phyloP scores from a whole-genome alignment of 2,113 vertebrate species.

The Chionodraco myersi region DNA sequence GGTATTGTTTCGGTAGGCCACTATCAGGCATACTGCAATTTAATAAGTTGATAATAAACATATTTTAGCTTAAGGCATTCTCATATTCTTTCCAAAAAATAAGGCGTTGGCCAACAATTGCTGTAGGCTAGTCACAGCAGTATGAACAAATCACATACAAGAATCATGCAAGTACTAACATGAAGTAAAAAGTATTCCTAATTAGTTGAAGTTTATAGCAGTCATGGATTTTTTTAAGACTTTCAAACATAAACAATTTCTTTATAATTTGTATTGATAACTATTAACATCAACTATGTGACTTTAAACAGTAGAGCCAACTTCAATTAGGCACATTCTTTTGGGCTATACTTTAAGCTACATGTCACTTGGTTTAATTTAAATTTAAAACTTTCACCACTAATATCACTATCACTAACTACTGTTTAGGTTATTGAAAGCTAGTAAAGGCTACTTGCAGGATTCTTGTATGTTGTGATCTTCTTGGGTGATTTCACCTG shows the following conservation, averaged over 20 bases:
- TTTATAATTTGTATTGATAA: no score
- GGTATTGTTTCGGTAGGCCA: background rate
- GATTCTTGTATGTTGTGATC: no score
- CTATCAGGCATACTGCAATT: background rate
- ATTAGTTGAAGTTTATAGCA: background rate
- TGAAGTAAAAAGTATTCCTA: background rate
- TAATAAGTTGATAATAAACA: background rate
- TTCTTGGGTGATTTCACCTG: no score
- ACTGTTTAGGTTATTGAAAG: no score
- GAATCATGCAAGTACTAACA: background rate
- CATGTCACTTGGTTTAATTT: background rate
- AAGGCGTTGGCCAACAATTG: background rate
- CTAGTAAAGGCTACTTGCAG: no score
- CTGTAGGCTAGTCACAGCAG: background rate
- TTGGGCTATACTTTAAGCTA: no score
- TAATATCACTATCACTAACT: no score
- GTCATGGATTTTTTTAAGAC: background rate
- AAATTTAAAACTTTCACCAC: background rate
- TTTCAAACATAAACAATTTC: background rate
- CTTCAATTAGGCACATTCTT: no score
- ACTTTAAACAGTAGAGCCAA: no score
- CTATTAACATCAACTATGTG: no score
- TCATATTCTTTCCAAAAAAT: background rate
- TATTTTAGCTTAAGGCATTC: background rate
- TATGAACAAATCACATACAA: background rate